Conservation (phyloP, 1,140 invertebrate genomes). For the Sarcophaga peregrina region DNA sequence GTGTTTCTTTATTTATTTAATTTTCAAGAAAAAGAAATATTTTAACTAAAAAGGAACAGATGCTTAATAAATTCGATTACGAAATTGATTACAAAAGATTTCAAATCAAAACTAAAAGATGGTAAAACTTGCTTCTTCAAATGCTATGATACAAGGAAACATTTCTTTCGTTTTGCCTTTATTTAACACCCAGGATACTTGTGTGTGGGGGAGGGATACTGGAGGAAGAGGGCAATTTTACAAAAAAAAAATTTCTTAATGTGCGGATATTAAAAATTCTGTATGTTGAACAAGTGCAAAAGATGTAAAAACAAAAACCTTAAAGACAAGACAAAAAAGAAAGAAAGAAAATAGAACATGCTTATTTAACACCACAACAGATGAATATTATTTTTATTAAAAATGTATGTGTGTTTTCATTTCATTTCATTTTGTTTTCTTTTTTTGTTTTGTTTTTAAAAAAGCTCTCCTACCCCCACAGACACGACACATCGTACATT, state of each 20-base stretch:
- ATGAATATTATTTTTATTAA: conserved; percentile 25
- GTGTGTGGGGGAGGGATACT: no score
- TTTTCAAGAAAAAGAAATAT: no score
- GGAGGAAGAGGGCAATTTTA: neutral
- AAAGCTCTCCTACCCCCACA: neutral
- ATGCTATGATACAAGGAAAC: neutral
- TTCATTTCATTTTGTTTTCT: no score
- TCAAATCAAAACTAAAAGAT: no score
- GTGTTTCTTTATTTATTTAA: no score
- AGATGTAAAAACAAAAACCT: neutral
- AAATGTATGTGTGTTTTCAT: neutral
- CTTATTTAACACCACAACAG: conserved; percentile 26
- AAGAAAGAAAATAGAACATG: neutral
- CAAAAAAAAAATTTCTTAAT: neutral
- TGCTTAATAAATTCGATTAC: no score
- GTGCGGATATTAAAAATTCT: conserved; percentile 34
- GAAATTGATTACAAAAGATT: no score
- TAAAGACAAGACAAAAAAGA: neutral
- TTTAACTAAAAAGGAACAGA: no score
- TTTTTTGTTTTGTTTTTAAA: conserved; percentile 28
- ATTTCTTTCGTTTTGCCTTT: neutral
- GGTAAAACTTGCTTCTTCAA: neutral
- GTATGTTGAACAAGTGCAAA: conserved; percentile 13
- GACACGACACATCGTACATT: neutral
- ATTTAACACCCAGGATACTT: neutral